Percentiles rank a stretch among this genome's conserved stretches.
Conservation (phyloP, 1,140 invertebrate species). For the Pachypsylla venusta region DNA sequence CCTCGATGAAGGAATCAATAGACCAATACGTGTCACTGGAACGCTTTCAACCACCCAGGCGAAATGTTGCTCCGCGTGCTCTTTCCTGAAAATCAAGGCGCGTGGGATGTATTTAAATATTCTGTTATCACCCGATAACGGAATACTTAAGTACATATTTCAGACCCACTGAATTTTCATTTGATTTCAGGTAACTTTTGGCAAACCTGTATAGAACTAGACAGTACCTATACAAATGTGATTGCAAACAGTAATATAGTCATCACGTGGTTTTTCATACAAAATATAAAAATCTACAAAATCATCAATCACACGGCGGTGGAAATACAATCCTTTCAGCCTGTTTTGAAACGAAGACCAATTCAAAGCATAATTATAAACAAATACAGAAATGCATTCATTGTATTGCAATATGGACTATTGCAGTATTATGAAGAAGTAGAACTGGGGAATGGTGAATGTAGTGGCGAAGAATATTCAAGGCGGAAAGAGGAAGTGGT, state of each 20-base stretch:
- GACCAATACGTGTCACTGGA: too few species aligned
- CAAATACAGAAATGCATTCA: neutral
- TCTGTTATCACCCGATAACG: too few species aligned
- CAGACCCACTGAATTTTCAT: too few species aligned
- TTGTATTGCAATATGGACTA: neutral
- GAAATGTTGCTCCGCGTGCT: too few species aligned
- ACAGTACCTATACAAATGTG: slow-evolving; percentile 1
- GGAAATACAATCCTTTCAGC: neutral
- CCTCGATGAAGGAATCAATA: too few species aligned
- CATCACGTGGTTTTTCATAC: slow-evolving; percentile 1
- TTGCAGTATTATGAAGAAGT: neutral
- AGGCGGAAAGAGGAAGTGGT: too few species aligned
- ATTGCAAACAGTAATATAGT: neutral
- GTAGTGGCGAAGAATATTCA: neutral
- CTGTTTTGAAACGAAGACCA: neutral
- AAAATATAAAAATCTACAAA: slow-evolving; percentile 8
- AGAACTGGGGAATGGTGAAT: neutral
- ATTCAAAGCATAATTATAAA: neutral
- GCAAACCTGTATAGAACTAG: neutral
- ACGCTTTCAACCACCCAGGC: too few species aligned
- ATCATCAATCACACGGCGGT: neutral
- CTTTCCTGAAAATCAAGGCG: too few species aligned
- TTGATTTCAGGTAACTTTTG: slow-evolving; percentile 6
- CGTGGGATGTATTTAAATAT: too few species aligned
- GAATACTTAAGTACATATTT: too few species aligned